Percentiles rank a stretch among this genome's conserved stretches.
These are phyloP conservation scores for Ctenoplectra terminalis DNA, from an alignment of 1,140 invertebrate genomes.

Conservation along the genomic window DNA sequence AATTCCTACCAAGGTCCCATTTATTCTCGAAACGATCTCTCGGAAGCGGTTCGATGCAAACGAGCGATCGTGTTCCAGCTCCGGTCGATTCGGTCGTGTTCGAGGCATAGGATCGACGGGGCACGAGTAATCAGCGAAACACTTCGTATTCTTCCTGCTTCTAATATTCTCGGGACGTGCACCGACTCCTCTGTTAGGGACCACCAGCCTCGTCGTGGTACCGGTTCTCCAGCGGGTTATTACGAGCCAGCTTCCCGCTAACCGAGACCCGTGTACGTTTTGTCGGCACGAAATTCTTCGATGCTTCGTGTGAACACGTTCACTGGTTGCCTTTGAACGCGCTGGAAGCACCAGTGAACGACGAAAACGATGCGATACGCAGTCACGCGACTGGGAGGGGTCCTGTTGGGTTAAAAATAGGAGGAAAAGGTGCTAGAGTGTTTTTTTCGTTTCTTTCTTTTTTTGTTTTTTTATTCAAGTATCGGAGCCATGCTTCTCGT, in stretches of 20 bases:
- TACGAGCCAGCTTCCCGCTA: conserved; percentile 62
- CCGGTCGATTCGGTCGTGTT: conserved; percentile 35
- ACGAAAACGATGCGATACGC: not conserved
- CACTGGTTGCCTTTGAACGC: not conserved
- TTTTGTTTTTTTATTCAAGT: too few relatives aligned
- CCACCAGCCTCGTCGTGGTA: conserved; percentile 69
- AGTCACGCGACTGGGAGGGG: not conserved
- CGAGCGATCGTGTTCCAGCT: conserved; percentile 13
- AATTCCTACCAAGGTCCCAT: conserved; percentile 18
- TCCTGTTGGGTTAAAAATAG: not conserved
- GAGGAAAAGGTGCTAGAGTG: not conserved
- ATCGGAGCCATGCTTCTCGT: too few relatives aligned
- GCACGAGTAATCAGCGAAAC: conserved; percentile 64
- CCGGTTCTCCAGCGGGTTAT: conserved; percentile 68
- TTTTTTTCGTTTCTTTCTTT: too few relatives aligned
- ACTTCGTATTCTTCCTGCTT: conserved; percentile 68
- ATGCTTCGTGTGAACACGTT: conserved; percentile 50
- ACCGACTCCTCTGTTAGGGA: conserved; percentile 62
- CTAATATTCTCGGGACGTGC: conserved; percentile 71
- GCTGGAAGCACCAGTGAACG: conserved; percentile 7
- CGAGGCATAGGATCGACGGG: conserved; percentile 23
- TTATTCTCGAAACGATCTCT: not conserved
- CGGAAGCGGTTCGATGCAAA: conserved; percentile 31
- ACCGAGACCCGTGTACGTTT: conserved; percentile 37
- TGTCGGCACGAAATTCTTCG: conserved; percentile 64